Evolutionary conservation across 2,888 invertebrate genomes (phyloP).

Genomic region (Dioctria rufipes): DNA sequence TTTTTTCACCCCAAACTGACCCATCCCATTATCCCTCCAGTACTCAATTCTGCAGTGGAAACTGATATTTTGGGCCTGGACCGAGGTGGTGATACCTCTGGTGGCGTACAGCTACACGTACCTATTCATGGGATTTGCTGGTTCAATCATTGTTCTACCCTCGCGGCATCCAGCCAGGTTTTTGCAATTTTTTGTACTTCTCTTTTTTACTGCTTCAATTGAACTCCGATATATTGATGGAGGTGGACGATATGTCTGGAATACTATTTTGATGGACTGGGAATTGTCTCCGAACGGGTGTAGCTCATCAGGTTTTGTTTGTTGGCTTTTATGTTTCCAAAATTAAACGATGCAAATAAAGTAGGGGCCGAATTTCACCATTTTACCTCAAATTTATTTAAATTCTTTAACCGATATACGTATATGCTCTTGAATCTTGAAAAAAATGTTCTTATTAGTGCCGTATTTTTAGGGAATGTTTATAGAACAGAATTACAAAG

Average conservation of each 20-base stretch:
- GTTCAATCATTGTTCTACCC: slow-evolving; percentile 48
- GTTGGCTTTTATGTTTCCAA: background rate
- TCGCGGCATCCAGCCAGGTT: slow-evolving; percentile 33
- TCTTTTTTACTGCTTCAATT: slow-evolving; percentile 40
- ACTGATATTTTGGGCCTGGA: slow-evolving; percentile 42
- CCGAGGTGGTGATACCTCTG: slow-evolving; percentile 20
- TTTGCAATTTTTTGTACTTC: slow-evolving; percentile 17
- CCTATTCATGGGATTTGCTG: slow-evolving; percentile 54
- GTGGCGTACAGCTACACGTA: slow-evolving; percentile 20
- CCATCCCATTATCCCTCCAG: background rate
- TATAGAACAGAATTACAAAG: too few species aligned
- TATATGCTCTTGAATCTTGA: too few species aligned
- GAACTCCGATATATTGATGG: slow-evolving; percentile 53
- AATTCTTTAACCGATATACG: too few species aligned
- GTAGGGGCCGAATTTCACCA: background rate
- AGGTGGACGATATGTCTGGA: slow-evolving; percentile 53
- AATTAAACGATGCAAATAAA: too few species aligned
- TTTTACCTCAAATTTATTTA: too few species aligned
- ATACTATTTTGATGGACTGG: slow-evolving; percentile 51
- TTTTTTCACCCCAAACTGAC: background rate
- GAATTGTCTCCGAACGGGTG: slow-evolving; percentile 9
- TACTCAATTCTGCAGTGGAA: slow-evolving; percentile 36
- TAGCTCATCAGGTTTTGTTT: background rate
- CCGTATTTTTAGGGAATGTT: too few species aligned
- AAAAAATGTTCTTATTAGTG: too few species aligned